Base-by-base conservation (phyloP, 2,797 vertebrate species). In the Sebastes minor region DNA sequence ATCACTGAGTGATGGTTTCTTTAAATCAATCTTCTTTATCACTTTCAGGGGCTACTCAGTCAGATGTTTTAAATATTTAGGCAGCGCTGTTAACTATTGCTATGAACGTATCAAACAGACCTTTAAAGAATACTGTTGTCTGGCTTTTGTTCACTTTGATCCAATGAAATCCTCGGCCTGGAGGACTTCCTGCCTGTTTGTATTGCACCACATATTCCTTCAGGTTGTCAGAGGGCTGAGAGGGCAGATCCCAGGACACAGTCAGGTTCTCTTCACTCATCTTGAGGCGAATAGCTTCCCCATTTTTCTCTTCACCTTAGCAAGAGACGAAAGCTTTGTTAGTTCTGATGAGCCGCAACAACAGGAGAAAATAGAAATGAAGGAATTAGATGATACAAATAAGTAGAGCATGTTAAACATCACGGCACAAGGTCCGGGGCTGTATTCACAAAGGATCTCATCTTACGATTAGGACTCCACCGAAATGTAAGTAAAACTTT, bases 161-260 rank as follows among this genome's bases (percentile, higher is more conserved):
- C 95, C 96, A 96, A 73, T 94, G 86, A 75, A 95, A 92, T 33
- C 78, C 78, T 53, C 52, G 28, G 18, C 62, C 73, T 7, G 25
- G n/a, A n/a, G 42, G 49, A 76, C 30, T 2, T 42, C 83, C 91
- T n/a, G 53, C 74, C 65, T 87, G 52, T 85, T 94, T 94, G 73
- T 92, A 89, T 69, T 96, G 94, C 25, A 96, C 88, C 33, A 96
- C 92, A 62, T 93, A 95, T 68, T 94, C 89, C 25, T 78, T 81
- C 20, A 92, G 46, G 12, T 52, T 18, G 18, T 89, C 49, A 0
- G 61, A 56, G 55, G 68, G 59, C 13, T 27, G 55, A 13, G 77
- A 23, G 1, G 56, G 49, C n/a, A 6, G 32, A 2, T 62, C 5
- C 96, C 95, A 96, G 11, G 91, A 94, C 22, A 94, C 90, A 1